Percentiles rank a stretch among this genome's conserved stretches.
Conservation (phyloP, 2,113 vertebrate genomes). For the Dendropsophus ebraccatus region DNA sequence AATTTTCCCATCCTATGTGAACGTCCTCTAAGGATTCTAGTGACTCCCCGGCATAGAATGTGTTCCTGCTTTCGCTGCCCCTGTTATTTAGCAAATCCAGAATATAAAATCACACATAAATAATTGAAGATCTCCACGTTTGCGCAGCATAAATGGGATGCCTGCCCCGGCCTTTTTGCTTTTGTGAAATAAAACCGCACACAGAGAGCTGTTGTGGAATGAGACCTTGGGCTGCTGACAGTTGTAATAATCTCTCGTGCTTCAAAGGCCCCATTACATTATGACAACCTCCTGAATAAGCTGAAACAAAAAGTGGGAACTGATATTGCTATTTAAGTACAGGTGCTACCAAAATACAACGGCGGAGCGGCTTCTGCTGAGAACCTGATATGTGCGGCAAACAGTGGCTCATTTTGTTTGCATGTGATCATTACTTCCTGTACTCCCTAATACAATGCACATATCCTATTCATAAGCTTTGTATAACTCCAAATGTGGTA, state of each 20-base stretch:
- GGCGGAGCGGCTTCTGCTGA: background rate
- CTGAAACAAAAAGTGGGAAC: slow-evolving; percentile 28
- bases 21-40: background rate
- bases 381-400: slow-evolving; percentile 30
- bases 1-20: too few relatives aligned
- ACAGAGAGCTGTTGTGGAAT: slow-evolving; percentile 14
- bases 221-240: slow-evolving; percentile 26
- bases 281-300: slow-evolving; percentile 18
- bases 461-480: slow-evolving; percentile 9
- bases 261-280: slow-evolving; percentile 21
- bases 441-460: background rate
- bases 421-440: slow-evolving; percentile 20
- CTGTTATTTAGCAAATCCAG: background rate
- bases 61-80: background rate
- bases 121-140: background rate
- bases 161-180: background rate
- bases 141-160: background rate
- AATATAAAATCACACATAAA: background rate
- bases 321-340: slow-evolving; percentile 36
- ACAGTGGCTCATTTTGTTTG: slow-evolving; percentile 22
- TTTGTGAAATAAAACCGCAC: background rate
- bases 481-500: background rate
- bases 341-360: slow-evolving; percentile 23
- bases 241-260: slow-evolving; percentile 28
- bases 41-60: background rate